Conservation (phyloP, 2,888 invertebrate species). For the Mellilla xanthometata region DNA sequence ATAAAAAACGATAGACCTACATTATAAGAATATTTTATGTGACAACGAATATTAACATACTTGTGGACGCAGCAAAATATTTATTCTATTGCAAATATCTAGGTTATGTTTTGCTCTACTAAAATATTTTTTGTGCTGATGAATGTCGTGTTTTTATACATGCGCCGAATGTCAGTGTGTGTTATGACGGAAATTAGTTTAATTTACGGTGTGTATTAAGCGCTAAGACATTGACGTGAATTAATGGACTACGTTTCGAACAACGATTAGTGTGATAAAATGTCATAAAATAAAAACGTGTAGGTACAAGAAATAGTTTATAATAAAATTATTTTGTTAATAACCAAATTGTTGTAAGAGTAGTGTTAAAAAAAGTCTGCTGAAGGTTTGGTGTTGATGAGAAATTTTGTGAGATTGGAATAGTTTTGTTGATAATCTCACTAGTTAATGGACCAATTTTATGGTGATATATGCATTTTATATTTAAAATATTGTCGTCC, state of each 20-base stretch:
- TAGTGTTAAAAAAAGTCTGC: no score
- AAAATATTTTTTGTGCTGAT: slow-evolving; percentile 14
- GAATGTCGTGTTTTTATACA: slow-evolving; percentile 2
- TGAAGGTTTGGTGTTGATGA: no score
- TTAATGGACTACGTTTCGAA: background rate
- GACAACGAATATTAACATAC: slow-evolving; percentile 2
- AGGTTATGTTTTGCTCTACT: slow-evolving; percentile 17
- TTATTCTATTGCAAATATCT: slow-evolving; percentile 17
- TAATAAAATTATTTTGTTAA: no score
- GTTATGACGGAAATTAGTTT: slow-evolving; percentile 12
- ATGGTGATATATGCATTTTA: background rate
- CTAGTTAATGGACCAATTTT: slow-evolving; percentile 12
- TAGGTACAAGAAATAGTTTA: no score
- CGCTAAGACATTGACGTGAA: slow-evolving; percentile 6
- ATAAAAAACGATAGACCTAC: background rate
- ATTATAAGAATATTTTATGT: slow-evolving; percentile 18
- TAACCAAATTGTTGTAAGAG: no score
- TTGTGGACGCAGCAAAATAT: slow-evolving; percentile 2
- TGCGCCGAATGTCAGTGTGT: slow-evolving; percentile 12
- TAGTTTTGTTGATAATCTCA: slow-evolving; percentile 1
- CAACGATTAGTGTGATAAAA: no score
- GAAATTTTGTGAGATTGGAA: no score
- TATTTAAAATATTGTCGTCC: slow-evolving; percentile 5
- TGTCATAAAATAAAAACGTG: no score
- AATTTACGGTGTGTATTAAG: slow-evolving; percentile 17